Conservation (phyloP, 2,113 vertebrate species). For the Dicaeum eximium region DNA sequence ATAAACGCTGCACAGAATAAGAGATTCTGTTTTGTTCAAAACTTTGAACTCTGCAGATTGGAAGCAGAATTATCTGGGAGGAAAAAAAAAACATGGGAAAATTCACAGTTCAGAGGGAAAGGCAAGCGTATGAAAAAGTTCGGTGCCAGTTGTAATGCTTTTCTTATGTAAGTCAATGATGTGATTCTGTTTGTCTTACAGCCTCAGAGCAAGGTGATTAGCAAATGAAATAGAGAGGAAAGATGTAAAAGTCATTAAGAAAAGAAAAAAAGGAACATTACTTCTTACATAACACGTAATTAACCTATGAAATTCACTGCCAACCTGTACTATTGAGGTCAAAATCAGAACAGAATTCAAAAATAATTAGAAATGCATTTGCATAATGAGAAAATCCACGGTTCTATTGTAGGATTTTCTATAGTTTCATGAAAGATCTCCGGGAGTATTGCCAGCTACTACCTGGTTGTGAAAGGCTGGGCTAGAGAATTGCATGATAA, state of each 20-base stretch:
- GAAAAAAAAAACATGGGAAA: not conserved
- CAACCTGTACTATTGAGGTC: slow-evolving; percentile 7
- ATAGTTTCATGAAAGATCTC: not conserved
- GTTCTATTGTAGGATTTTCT: slow-evolving; percentile 11
- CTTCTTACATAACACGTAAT: slow-evolving; percentile 16
- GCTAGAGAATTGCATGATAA: not conserved
- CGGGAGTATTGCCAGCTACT: slow-evolving; percentile 35
- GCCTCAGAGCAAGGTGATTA: not conserved
- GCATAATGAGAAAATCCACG: slow-evolving; percentile 49
- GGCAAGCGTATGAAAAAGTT: not conserved
- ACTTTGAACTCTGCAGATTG: not conserved
- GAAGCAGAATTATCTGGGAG: not conserved
- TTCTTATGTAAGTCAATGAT: not conserved
- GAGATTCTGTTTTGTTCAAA: not conserved
- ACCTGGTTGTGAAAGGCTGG: slow-evolving; percentile 17
- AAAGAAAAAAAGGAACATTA: not conserved
- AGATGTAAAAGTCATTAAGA: slow-evolving; percentile 7
- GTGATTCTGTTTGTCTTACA: slow-evolving; percentile 7
- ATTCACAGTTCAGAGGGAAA: not conserved
- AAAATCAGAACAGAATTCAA: slow-evolving; percentile 11
- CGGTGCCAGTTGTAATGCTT: not conserved
- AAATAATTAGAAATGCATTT: slow-evolving; percentile 44
- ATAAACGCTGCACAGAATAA: not conserved
- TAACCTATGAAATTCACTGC: slow-evolving; percentile 42
- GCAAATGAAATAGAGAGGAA: not conserved